phyloP scores from a whole-genome alignment of 2,888 invertebrate genomes.

The Acronicta psi region DNA sequence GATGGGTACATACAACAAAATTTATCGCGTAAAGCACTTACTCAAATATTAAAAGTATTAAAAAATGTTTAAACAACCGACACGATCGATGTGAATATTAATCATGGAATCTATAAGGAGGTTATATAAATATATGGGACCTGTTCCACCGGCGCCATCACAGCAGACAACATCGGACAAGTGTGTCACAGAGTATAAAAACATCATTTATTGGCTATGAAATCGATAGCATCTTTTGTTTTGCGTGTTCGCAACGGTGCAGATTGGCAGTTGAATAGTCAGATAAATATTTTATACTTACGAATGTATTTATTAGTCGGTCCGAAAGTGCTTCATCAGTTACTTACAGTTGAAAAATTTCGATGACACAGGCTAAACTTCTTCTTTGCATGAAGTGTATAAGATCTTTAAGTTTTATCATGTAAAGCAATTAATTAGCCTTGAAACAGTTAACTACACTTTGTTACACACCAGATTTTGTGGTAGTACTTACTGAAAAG shows the following conservation, averaged over 20 bases:
- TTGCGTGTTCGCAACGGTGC: slow-evolving; percentile 1
- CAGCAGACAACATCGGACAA: slow-evolving; percentile 23
- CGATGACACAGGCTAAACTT: too few relatives aligned
- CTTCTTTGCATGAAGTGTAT: too few relatives aligned
- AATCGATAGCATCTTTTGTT: slow-evolving; percentile 23
- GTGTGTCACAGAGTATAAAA: slow-evolving; percentile 30
- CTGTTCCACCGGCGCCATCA: slow-evolving; percentile 49
- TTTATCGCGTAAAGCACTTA: slow-evolving; percentile 18
- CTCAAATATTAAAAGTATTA: slow-evolving; percentile 30
- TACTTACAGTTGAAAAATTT: too few relatives aligned
- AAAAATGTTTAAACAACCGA: slow-evolving; percentile 23
- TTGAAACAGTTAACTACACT: too few relatives aligned
- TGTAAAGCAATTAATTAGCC: too few relatives aligned
- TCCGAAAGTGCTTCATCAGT: background rate
- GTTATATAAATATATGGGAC: slow-evolving; percentile 38
- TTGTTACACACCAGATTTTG: too few relatives aligned
- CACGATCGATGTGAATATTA: slow-evolving; percentile 41
- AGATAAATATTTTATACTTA: too few relatives aligned
- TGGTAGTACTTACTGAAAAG: too few relatives aligned
- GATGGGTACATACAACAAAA: slow-evolving; percentile 17
- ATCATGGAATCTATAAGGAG: slow-evolving; percentile 37
- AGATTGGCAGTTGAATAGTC: background rate
- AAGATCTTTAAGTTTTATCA: too few relatives aligned
- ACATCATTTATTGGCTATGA: slow-evolving; percentile 8
- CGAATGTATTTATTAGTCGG: too few relatives aligned